A percentile compares a stretch with the other conserved stretches of the same genome.
phyloP scores from a whole-genome alignment of 2,888 invertebrate genomes.

The Parnassius apollo region DNA sequence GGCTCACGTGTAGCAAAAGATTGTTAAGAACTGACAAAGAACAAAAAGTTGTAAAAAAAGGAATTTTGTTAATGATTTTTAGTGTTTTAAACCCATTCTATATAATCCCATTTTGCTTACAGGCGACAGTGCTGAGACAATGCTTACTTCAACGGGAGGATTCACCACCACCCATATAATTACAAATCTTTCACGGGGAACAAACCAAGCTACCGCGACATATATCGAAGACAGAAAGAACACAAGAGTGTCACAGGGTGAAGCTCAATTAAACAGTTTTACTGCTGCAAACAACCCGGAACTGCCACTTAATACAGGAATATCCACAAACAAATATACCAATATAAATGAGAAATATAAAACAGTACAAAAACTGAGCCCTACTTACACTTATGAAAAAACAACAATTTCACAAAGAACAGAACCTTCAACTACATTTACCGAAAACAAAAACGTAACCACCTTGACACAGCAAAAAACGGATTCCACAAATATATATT shows the following conservation, averaged over 20 bases:
- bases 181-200: constrained; percentile 4
- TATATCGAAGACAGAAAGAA: constrained; percentile 18
- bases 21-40: no score
- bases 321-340: constrained; percentile 9
- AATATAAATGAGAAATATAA: constrained; percentile 15
- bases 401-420: constrained; percentile 23
- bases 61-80: no score
- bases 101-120: constrained; percentile 18
- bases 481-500: constrained; percentile 8
- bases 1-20: no score
- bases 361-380: constrained; percentile 17
- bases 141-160: constrained; percentile 32
- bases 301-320: constrained; percentile 12
- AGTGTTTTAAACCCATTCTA: no score
- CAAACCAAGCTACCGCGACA: constrained; percentile 16
- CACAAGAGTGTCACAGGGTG: constrained; percentile 13
- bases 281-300: constrained; percentile 6
- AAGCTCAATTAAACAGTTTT: constrained; percentile 1
- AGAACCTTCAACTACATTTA: constrained; percentile 18
- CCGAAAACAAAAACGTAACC: constrained; percentile 15
- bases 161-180: constrained; percentile 30
- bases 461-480: constrained; percentile 1
- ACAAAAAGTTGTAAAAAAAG: no score
- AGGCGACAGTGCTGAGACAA: constrained; percentile 61
- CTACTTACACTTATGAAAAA: constrained; percentile 6